Evolutionary conservation across 2,797 vertebrate genomes (phyloP).

Genomic region (Stomatorhinus walkeri): DNA sequence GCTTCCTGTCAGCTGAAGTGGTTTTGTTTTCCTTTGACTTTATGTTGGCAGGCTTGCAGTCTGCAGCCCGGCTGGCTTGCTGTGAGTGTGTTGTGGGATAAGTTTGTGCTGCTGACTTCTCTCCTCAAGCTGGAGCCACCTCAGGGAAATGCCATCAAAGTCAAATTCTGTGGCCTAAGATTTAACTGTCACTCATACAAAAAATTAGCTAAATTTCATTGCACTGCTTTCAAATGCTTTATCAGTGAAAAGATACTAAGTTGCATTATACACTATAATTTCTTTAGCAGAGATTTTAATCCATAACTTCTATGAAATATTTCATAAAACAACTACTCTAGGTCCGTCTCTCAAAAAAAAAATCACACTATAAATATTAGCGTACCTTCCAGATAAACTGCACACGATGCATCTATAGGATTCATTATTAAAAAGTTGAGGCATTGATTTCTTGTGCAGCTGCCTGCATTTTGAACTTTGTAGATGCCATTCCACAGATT

Average conservation of each 20-base stretch:
- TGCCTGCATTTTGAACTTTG: background rate
- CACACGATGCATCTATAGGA: background rate
- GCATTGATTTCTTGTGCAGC: background rate
- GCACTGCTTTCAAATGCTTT: background rate
- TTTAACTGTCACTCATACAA: background rate
- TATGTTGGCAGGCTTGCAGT: slow-evolving; percentile 43
- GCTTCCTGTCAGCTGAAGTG: slow-evolving; percentile 52
- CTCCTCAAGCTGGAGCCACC: background rate
- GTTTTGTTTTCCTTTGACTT: slow-evolving; percentile 55
- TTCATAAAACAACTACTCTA: background rate
- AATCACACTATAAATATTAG: background rate
- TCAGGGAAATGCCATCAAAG: background rate
- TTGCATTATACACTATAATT: background rate
- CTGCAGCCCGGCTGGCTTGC: slow-evolving; percentile 49
- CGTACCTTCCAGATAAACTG: background rate
- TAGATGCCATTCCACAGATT: background rate
- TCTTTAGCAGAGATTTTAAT: background rate
- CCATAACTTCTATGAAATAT: background rate
- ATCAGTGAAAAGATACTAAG: background rate
- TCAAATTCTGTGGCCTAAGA: background rate
- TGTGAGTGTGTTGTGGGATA: slow-evolving; percentile 30
- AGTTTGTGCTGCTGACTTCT: slow-evolving; percentile 13
- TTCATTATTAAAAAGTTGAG: background rate
- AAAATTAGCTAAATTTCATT: background rate
- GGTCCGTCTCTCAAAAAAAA: background rate